Conservation (phyloP, 53 echinoderm and acorn worm species). For the Arbacia lixula region DNA sequence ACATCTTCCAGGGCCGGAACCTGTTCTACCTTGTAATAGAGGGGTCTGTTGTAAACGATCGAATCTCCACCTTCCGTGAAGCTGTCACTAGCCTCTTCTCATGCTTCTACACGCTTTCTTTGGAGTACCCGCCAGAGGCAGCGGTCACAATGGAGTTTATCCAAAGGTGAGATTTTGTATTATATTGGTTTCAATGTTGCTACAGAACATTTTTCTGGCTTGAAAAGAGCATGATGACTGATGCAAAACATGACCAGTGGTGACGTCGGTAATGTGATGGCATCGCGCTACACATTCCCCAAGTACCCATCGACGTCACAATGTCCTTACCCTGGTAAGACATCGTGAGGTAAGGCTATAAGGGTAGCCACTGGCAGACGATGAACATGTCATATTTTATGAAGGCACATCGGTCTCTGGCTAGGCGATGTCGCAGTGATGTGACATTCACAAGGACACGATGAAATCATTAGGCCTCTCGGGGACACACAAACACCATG, state of each 20-base stretch:
- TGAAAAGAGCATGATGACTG: constrained; percentile 12
- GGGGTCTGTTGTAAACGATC: constrained; percentile 47
- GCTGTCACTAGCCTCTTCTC: constrained; percentile 40
- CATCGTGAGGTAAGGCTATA: background rate
- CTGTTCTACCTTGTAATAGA: constrained; percentile 43
- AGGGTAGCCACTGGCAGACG: background rate
- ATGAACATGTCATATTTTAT: background rate
- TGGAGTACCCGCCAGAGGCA: constrained; percentile 55
- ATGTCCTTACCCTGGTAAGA: background rate
- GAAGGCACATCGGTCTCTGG: background rate
- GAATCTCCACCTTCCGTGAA: constrained; percentile 27
- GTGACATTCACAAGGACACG: background rate
- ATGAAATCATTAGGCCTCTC: background rate
- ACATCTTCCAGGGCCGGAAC: constrained; percentile 57
- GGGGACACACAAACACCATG: background rate
- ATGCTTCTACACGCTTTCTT: constrained; percentile 48
- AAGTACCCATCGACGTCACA: background rate
- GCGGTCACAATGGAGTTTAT: constrained; percentile 57
- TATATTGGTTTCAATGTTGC: constrained; percentile 13
- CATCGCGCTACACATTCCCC: constrained; percentile 21
- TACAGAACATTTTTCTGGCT: background rate
- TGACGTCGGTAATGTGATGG: constrained; percentile 7
- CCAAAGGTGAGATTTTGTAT: constrained; percentile 36
- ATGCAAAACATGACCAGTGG: constrained; percentile 8
- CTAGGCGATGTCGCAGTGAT: background rate